Percentiles rank a stretch among this genome's conserved stretches.
phyloP scores from a whole-genome alignment of 2,888 invertebrate species.

The Thereva unica region DNA sequence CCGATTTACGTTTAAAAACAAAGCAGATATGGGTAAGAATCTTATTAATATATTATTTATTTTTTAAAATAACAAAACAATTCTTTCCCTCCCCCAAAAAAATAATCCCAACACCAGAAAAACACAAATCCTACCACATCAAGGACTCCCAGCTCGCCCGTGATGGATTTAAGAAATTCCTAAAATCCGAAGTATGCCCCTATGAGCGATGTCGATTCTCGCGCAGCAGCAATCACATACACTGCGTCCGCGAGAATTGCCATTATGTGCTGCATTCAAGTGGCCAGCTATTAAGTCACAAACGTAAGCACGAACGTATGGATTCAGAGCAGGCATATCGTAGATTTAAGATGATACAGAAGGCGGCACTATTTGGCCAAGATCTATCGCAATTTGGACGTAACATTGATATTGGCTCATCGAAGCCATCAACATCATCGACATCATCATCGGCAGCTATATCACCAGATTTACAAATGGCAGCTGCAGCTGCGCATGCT shows the following conservation, averaged over 20 bases:
- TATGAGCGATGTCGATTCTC: constrained; percentile 93
- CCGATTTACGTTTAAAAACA: constrained; percentile 96
- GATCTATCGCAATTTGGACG: constrained; percentile 20
- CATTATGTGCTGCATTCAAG: constrained; percentile 95
- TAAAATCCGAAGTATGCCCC: constrained; percentile 94
- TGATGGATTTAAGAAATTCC: constrained; percentile 98
- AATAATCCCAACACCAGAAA: constrained; percentile 97
- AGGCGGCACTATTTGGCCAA: constrained; percentile 44
- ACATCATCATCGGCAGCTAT: constrained; percentile 35
- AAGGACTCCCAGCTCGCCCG: constrained; percentile 94
- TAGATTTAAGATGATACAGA: constrained; percentile 51
- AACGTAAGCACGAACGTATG: constrained; percentile 94
- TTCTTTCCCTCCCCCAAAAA: background rate
- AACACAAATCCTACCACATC: constrained; percentile 97
- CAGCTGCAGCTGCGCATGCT: constrained; percentile 6
- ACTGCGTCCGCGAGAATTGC: constrained; percentile 94
- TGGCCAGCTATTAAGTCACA: constrained; percentile 95
- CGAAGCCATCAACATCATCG: constrained; percentile 19
- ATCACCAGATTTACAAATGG: constrained; percentile 35
- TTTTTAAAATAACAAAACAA: background rate
- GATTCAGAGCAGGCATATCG: constrained; percentile 73
- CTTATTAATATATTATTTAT: constrained; percentile 33
- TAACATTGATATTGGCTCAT: constrained; percentile 13
- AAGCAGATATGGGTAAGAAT: constrained; percentile 95
- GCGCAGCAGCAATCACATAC: constrained; percentile 95